Percentiles rank a stretch among this genome's conserved stretches.
Evolutionary conservation across 2,888 invertebrate genomes (phyloP).

Genomic region (Ennomos quercinarius): DNA sequence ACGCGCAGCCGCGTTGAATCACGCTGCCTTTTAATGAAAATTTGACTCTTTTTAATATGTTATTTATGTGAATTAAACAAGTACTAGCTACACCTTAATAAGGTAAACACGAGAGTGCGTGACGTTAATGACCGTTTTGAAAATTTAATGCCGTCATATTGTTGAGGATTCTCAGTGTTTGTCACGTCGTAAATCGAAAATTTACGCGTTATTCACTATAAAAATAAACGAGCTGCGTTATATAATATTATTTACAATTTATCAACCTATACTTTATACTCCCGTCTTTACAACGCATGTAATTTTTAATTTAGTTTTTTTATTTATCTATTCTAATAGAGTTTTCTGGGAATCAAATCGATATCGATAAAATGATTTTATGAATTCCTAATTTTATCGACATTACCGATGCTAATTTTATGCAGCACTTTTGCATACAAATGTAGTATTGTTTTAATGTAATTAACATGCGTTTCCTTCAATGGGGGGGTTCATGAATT

Average conservation of each 20-base stretch:
- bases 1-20: constrained; percentile 66
- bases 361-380: constrained; percentile 43
- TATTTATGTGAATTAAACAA: constrained; percentile 75
- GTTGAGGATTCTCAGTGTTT: constrained; percentile 61
- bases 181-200: constrained; percentile 73
- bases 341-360: neutral
- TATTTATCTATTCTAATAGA: constrained; percentile 35
- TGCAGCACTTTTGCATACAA: constrained; percentile 42
- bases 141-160: constrained; percentile 66
- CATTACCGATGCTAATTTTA: constrained; percentile 52
- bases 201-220: constrained; percentile 59
- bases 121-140: constrained; percentile 67
- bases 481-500: constrained; percentile 14
- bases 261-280: constrained; percentile 40
- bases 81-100: constrained; percentile 69
- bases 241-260: constrained; percentile 60
- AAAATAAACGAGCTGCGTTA: constrained; percentile 49
- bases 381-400: constrained; percentile 40
- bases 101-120: constrained; percentile 63
- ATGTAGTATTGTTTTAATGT: constrained; percentile 50
- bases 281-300: constrained; percentile 27
- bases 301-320: constrained; percentile 39
- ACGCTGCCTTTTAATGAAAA: constrained; percentile 76
- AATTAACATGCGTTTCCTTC: constrained; percentile 48
- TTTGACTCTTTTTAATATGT: constrained; percentile 74